Evolutionary conservation across 1,140 invertebrate genomes (phyloP).

Genomic region (Camponotus pennsylvanicus): DNA sequence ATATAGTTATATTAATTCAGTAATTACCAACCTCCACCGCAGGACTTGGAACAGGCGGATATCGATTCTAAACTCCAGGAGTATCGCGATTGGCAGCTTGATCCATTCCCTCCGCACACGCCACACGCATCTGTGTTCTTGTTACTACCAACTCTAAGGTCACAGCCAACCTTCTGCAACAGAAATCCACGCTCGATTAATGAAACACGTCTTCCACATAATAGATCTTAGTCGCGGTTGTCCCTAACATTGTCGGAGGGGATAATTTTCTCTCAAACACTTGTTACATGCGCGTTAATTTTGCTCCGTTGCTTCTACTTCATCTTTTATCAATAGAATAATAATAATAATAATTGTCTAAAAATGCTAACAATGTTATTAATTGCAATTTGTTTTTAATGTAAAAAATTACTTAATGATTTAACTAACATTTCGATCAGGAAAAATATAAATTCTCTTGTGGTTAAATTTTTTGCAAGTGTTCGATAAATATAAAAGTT

Average conservation of each 20-base stretch:
- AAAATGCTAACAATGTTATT: background rate
- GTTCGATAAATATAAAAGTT: constrained; percentile 8
- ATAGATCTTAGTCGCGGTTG: constrained; percentile 1
- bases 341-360: background rate
- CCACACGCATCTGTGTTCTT: constrained; percentile 95
- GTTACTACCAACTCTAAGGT: constrained; percentile 94
- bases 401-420: background rate
- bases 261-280: constrained; percentile 15
- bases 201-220: constrained; percentile 62
- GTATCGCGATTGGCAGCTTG: constrained; percentile 92
- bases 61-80: constrained; percentile 94
- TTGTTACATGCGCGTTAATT: background rate
- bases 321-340: background rate
- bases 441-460: background rate
- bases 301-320: background rate
- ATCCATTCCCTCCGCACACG: constrained; percentile 95
- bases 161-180: constrained; percentile 95
- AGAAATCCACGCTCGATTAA: constrained; percentile 75
- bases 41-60: constrained; percentile 94
- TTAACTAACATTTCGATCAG: background rate
- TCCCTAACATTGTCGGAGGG: constrained; percentile 30
- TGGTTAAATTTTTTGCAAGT: background rate
- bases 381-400: background rate
- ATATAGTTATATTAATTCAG: constrained; percentile 67
- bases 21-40: constrained; percentile 94